Evolutionary conservation across 2,113 vertebrate species (phyloP).

Genomic region (Ceyx cyanopectus): DNA sequence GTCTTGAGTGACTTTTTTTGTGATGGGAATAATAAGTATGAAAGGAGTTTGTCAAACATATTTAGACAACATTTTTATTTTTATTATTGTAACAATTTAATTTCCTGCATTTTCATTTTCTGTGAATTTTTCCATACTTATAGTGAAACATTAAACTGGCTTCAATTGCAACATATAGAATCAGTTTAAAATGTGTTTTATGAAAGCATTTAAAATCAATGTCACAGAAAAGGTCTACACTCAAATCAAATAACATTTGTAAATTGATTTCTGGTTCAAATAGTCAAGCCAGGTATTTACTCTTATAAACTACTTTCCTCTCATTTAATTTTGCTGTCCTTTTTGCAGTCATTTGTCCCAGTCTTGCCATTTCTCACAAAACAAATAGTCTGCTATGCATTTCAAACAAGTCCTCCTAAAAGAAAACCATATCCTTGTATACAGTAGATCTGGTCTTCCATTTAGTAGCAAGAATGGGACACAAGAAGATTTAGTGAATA

Average conservation of each 20-base stretch:
- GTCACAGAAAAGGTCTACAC: background rate
- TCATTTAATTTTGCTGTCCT: background rate
- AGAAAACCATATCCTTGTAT: background rate
- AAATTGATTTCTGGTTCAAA: background rate
- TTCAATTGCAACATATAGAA: background rate
- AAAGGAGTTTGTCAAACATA: background rate
- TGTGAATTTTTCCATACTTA: background rate
- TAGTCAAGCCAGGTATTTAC: background rate
- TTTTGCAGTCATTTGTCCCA: background rate
- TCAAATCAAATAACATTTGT: background rate
- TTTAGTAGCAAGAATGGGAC: background rate
- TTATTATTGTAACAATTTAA: background rate
- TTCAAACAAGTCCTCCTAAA: conserved; percentile 1
- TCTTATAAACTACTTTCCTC: background rate
- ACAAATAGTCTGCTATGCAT: background rate
- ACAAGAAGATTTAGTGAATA: background rate
- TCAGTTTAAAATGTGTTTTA: background rate
- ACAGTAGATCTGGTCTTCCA: background rate
- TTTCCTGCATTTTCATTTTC: background rate
- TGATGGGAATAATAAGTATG: background rate
- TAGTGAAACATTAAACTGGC: background rate
- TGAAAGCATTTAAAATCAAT: background rate
- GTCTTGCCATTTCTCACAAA: background rate
- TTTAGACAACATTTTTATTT: background rate
- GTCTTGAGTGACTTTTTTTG: background rate